A percentile compares a stretch with the other conserved stretches of the same genome.
These are phyloP conservation scores for Schizaphis graminum DNA, from an alignment of 2,888 invertebrate genomes.

Conservation along the genomic window DNA sequence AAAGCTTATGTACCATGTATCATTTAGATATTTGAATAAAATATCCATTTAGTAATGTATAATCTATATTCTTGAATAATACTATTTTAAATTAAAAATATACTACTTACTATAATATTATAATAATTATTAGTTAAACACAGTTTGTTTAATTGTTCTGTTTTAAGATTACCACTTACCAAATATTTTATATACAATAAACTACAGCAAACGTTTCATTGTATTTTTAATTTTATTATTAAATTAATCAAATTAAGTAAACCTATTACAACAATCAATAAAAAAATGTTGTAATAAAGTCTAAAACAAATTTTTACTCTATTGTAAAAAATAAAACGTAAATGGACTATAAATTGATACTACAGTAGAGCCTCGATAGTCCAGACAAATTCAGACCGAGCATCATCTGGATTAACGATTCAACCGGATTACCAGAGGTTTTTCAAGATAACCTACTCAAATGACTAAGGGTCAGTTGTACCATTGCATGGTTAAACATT, in stretches of 20 bases:
- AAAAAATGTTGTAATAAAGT: background rate
- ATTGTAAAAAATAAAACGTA: background rate
- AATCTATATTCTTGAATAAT: background rate
- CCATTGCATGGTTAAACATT: too few species aligned
- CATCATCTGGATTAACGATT: too few species aligned
- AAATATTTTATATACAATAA: background rate
- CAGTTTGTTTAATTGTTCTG: background rate
- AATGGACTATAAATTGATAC: background rate
- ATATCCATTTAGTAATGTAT: constrained; percentile 21
- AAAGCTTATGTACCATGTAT: constrained; percentile 38
- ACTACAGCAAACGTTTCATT: background rate
- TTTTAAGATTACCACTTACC: background rate
- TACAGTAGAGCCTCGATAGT: background rate
- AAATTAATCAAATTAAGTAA: background rate
- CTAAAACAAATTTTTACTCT: background rate
- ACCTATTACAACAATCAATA: background rate
- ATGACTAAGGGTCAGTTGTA: too few species aligned
- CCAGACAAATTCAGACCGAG: too few species aligned
- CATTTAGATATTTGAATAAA: constrained; percentile 26
- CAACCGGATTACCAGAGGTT: too few species aligned
- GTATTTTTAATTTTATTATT: background rate
- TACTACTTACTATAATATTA: background rate
- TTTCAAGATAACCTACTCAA: too few species aligned
- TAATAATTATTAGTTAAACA: background rate
- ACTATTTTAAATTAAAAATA: background rate